Evolutionary conservation across 2,888 invertebrate genomes (phyloP).

Genomic region (Brenthis ino): DNA sequence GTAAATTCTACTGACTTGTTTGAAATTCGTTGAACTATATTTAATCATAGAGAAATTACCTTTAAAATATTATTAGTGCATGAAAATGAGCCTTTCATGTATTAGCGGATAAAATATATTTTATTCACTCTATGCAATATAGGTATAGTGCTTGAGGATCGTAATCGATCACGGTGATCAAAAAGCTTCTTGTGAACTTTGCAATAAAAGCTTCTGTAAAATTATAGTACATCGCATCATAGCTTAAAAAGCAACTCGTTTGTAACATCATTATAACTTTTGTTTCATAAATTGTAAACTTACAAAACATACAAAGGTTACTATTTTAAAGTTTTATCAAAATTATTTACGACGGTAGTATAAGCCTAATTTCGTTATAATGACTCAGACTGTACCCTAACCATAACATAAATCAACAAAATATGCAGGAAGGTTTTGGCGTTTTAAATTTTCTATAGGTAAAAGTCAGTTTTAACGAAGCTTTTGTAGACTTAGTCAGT

Average conservation of each 20-base stretch:
- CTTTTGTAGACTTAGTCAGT: constrained; percentile 32
- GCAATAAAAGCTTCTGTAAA: no score
- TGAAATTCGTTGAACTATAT: constrained; percentile 4
- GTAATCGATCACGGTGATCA: neutral
- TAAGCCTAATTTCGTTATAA: constrained; percentile 20
- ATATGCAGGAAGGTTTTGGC: neutral
- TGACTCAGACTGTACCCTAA: constrained; percentile 7
- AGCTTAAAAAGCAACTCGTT: no score
- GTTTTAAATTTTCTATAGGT: constrained; percentile 18
- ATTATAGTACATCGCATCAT: no score
- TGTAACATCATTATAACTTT: neutral
- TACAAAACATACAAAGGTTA: neutral
- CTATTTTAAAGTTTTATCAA: constrained; percentile 4
- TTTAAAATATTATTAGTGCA: constrained; percentile 7
- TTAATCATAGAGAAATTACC: constrained; percentile 11
- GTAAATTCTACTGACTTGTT: constrained; percentile 21
- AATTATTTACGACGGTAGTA: constrained; percentile 2
- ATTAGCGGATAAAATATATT: neutral
- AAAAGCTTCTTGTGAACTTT: no score
- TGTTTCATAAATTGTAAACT: neutral
- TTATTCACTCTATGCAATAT: neutral
- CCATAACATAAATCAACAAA: constrained; percentile 25
- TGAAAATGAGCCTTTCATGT: neutral
- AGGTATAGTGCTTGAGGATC: neutral
- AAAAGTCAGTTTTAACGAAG: constrained; percentile 34